Conservation (phyloP, 2,888 invertebrate species). For the Dorcus hopei region DNA sequence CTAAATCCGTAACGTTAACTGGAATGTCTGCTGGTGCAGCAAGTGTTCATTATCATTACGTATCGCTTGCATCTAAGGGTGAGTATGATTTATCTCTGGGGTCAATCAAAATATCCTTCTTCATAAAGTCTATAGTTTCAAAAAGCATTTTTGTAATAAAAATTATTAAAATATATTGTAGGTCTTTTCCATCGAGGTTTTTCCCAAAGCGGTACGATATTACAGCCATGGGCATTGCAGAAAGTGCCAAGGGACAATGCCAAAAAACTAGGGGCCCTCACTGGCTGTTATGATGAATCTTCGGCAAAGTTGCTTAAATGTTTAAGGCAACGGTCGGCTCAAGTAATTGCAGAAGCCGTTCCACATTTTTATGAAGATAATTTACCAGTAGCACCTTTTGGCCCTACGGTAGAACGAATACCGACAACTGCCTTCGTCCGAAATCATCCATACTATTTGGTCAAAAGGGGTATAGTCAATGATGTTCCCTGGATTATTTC, state of each 20-base stretch:
- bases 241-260: constrained; percentile 58
- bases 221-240: constrained; percentile 54
- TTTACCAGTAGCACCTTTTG: too few relatives aligned
- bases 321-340: constrained; percentile 58
- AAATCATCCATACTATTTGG: constrained; percentile 59
- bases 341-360: constrained; percentile 54
- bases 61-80: constrained; percentile 56
- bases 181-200: constrained; percentile 58
- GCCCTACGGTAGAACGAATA: too few relatives aligned
- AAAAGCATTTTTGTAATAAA: not conserved
- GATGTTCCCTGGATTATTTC: constrained; percentile 65
- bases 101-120: not conserved
- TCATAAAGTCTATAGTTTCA: not conserved
- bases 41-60: constrained; percentile 66
- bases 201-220: constrained; percentile 65
- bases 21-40: constrained; percentile 71
- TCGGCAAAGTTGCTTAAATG: constrained; percentile 60
- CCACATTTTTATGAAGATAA: not conserved
- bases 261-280: constrained; percentile 53
- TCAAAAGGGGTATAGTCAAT: constrained; percentile 56
- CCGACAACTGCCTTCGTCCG: constrained; percentile 52
- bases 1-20: constrained; percentile 60
- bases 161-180: constrained; percentile 24
- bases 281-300: constrained; percentile 58
- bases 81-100: not conserved